Evolutionary conservation across 2,888 invertebrate genomes (phyloP).

Genomic region (Aromia moschata): DNA sequence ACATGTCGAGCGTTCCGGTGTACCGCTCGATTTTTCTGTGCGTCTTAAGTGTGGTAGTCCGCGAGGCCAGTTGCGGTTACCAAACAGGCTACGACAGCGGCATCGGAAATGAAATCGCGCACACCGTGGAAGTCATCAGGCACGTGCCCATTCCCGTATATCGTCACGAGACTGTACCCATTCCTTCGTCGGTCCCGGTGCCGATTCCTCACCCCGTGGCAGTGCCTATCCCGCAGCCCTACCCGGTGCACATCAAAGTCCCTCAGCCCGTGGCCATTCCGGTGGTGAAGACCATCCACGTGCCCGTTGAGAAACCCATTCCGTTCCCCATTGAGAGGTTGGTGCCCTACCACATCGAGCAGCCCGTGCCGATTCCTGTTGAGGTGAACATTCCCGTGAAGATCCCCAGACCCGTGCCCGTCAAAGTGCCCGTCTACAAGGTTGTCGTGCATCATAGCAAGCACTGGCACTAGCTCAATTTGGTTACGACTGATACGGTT

Average conservation of each 20-base stretch:
- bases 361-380: slow-evolving; percentile 75
- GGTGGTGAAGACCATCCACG: slow-evolving; percentile 72
- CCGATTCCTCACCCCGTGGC: slow-evolving; percentile 76
- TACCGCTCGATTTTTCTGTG: too few relatives aligned
- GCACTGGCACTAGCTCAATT: slow-evolving; percentile 46
- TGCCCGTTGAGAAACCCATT: slow-evolving; percentile 77
- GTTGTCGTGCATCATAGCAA: slow-evolving; percentile 77
- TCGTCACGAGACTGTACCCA: slow-evolving; percentile 64
- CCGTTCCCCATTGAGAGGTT: slow-evolving; percentile 75
- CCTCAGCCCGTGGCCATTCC: slow-evolving; percentile 75
- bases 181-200: slow-evolving; percentile 65
- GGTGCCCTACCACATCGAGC: slow-evolving; percentile 73
- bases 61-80: neutral
- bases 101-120: slow-evolving; percentile 58
- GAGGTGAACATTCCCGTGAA: slow-evolving; percentile 75
- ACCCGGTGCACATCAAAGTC: slow-evolving; percentile 75
- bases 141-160: slow-evolving; percentile 68
- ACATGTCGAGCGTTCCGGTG: too few relatives aligned
- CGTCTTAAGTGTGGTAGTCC: neutral
- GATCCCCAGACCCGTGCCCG: slow-evolving; percentile 74
- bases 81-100: neutral
- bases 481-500: neutral
- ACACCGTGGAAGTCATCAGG: slow-evolving; percentile 74
- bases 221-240: slow-evolving; percentile 74
- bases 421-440: slow-evolving; percentile 77